These are phyloP conservation scores for Tiaroga cobitis DNA, from an alignment of 2,797 vertebrate genomes.

Conservation along the genomic window DNA sequence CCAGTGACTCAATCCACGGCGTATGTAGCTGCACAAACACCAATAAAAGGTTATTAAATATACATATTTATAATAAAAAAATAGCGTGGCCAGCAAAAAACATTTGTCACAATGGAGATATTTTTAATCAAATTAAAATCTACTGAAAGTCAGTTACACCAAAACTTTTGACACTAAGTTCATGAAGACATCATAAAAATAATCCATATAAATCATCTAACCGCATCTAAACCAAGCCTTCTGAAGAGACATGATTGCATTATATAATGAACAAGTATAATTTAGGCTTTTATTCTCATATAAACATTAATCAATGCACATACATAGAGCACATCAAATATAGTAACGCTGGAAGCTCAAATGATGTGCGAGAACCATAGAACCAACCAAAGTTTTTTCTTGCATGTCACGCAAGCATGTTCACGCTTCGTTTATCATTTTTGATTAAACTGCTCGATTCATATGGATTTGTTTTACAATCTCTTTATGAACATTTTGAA, in stretches of 20 bases:
- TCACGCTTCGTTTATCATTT: neutral
- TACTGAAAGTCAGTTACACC: neutral
- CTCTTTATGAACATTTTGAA: neutral
- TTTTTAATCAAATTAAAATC: neutral
- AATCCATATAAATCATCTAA: neutral
- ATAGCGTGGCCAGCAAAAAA: neutral
- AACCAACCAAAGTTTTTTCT: no score
- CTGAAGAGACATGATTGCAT: neutral
- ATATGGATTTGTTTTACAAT: neutral
- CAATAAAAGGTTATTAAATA: constrained; percentile 5
- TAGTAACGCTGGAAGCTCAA: neutral
- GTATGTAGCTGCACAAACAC: constrained; percentile 84
- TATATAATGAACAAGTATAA: neutral
- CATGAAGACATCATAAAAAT: neutral
- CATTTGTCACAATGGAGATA: neutral
- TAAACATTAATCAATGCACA: neutral
- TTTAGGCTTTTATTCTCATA: neutral
- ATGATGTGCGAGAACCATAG: neutral
- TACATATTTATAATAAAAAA: no score
- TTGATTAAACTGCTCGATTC: neutral
- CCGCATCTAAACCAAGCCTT: neutral
- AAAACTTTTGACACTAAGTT: neutral
- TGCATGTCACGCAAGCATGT: no score
- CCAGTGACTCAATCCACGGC: constrained; percentile 98
- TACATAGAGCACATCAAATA: neutral